phyloP scores from a whole-genome alignment of 2,797 vertebrate species.

The Sandelia bainsii region DNA sequence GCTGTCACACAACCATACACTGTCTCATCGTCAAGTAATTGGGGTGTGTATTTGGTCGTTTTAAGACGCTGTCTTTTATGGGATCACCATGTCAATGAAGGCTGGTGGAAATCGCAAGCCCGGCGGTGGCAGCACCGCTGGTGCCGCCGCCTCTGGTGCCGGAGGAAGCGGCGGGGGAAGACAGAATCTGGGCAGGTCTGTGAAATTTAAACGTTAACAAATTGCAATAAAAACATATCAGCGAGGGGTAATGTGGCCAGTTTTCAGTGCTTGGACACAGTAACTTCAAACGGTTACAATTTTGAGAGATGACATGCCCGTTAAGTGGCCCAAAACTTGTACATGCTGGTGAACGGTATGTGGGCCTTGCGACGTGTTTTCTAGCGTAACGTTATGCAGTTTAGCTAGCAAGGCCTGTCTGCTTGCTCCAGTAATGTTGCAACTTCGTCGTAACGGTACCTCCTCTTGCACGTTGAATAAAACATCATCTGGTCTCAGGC shows the following conservation, averaged over 20 bases:
- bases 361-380: conserved; percentile 76
- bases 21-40: conserved; percentile 53
- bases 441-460: conserved; percentile 52
- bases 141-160: conserved; percentile 84
- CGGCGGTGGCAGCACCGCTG: conserved; percentile 87
- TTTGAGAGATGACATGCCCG: conserved; percentile 73
- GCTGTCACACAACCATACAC: conserved; percentile 66
- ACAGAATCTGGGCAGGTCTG: conserved; percentile 93
- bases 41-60: conserved; percentile 69
- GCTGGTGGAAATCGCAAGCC: conserved; percentile 92
- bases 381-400: conserved; percentile 56
- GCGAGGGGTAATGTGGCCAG: neutral
- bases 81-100: conserved; percentile 96
- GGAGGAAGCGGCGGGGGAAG: conserved; percentile 87
- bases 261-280: neutral
- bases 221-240: conserved; percentile 37
- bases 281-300: neutral
- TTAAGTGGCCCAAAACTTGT: conserved; percentile 55
- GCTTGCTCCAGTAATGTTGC: conserved; percentile 46
- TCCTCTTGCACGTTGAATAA: conserved; percentile 21
- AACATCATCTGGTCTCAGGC: neutral
- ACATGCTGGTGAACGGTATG: conserved; percentile 48
- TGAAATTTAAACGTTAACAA: conserved; percentile 62
- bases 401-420: conserved; percentile 71
- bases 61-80: conserved; percentile 88